Percentiles rank a stretch among this genome's conserved stretches.
Conservation (phyloP, 2,113 vertebrate species). For the Tenrec ecaudatus region DNA sequence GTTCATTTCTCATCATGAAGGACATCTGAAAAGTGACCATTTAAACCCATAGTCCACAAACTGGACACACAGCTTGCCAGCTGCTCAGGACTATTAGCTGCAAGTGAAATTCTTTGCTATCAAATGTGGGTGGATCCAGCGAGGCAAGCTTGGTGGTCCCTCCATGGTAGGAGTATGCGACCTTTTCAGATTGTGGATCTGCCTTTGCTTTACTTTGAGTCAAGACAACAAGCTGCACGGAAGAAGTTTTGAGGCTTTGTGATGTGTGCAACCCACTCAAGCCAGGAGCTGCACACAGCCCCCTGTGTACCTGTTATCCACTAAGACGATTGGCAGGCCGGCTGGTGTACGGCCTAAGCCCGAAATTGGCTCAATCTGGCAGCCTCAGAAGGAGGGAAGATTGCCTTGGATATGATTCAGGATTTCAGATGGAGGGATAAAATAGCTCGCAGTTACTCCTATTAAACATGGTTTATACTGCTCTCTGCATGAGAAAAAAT, state of each 20-base stretch:
- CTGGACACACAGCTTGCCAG: neutral
- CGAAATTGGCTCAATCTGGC: constrained; percentile 39
- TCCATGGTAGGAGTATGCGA: fast-evolving
- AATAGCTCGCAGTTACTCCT: constrained; percentile 61
- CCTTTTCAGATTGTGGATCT: neutral
- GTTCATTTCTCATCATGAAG: neutral
- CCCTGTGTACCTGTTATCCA: neutral
- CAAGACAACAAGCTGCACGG: neutral
- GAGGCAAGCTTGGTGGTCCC: no score
- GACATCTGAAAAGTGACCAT: neutral
- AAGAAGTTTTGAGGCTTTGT: neutral
- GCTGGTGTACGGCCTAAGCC: neutral
- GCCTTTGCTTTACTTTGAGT: neutral
- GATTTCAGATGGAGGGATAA: constrained; percentile 53
- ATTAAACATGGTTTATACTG: constrained; percentile 64
- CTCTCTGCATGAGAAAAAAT: constrained; percentile 67
- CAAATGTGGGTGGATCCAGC: fast-evolving
- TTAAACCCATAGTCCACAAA: neutral
- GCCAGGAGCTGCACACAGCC: no score
- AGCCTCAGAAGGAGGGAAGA: constrained; percentile 30
- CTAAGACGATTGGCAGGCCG: neutral
- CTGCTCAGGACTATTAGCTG: no score
- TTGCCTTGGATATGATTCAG: constrained; percentile 57
- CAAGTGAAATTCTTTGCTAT: neutral
- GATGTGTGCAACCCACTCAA: neutral